phyloP scores from a whole-genome alignment of 2,888 invertebrate species.

The Mimachlamys varia region DNA sequence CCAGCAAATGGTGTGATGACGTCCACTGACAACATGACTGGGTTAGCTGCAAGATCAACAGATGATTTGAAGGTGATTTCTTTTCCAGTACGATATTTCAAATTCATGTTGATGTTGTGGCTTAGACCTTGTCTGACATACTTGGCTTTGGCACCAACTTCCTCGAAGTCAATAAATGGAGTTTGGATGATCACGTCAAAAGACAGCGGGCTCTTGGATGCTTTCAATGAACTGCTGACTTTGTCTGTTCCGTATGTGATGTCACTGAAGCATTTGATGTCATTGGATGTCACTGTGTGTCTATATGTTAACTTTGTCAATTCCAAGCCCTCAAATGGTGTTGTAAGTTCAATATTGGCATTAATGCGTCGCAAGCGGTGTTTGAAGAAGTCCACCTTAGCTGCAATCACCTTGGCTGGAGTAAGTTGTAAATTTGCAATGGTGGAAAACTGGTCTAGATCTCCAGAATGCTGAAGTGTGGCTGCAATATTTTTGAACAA shows the following conservation, averaged over 20 bases:
- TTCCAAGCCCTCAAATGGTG: conserved; percentile 65
- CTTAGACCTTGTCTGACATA: conserved; percentile 35
- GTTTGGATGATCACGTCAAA: conserved; percentile 41
- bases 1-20: neutral
- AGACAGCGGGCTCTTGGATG: conserved; percentile 29
- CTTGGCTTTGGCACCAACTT: conserved; percentile 36
- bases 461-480: neutral
- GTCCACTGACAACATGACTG: conserved; percentile 34
- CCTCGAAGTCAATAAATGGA: conserved; percentile 46
- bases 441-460: conserved; percentile 17
- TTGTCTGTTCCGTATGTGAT: conserved; percentile 32
- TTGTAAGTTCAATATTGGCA: conserved; percentile 57
- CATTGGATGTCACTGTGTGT: conserved; percentile 34
- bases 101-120: conserved; percentile 22
- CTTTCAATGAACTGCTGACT: conserved; percentile 36
- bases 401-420: conserved; percentile 35
- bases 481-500: neutral
- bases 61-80: neutral
- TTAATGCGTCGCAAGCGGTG: conserved; percentile 50
- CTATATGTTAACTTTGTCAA: conserved; percentile 40
- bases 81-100: conserved; percentile 15
- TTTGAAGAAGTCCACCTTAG: conserved; percentile 39
- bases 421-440: conserved; percentile 4
- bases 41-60: conserved; percentile 34
- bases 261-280: conserved; percentile 24